These are phyloP conservation scores for Neosilurus hyrtlii DNA, from an alignment of 2,797 vertebrate species.

Conservation along the genomic window DNA sequence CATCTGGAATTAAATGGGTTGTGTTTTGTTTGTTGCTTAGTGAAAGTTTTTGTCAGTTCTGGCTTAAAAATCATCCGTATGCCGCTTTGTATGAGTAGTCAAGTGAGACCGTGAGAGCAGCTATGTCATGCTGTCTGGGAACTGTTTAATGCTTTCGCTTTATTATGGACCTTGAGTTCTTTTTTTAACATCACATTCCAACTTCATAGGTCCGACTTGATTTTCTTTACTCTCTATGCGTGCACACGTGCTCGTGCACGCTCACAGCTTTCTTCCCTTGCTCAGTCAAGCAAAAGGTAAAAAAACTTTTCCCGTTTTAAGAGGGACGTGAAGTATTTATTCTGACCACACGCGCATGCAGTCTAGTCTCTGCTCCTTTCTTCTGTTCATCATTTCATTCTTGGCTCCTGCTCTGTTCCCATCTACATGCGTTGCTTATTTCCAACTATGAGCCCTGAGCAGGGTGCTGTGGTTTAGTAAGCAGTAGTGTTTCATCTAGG, in stretches of 20 bases:
- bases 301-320: neutral
- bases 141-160: constrained; percentile 47
- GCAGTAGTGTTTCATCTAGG: neutral
- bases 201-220: neutral
- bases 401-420: neutral
- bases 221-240: neutral
- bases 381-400: neutral
- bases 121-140: constrained; percentile 36
- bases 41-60: constrained; percentile 23
- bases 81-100: constrained; percentile 15
- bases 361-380: too few relatives aligned
- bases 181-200: constrained; percentile 3
- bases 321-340: neutral
- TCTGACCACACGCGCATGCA: neutral
- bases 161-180: constrained; percentile 31
- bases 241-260: neutral
- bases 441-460: constrained; percentile 19
- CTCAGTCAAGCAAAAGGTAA: neutral
- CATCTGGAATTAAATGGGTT: constrained; percentile 33
- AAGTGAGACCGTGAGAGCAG: constrained; percentile 10
- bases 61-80: constrained; percentile 17
- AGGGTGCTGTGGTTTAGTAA: constrained; percentile 1
- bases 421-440: constrained; percentile 23
- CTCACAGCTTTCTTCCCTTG: neutral
- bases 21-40: constrained; percentile 15